Conservation (phyloP, 2,888 invertebrate genomes). For the Apeira syringaria region DNA sequence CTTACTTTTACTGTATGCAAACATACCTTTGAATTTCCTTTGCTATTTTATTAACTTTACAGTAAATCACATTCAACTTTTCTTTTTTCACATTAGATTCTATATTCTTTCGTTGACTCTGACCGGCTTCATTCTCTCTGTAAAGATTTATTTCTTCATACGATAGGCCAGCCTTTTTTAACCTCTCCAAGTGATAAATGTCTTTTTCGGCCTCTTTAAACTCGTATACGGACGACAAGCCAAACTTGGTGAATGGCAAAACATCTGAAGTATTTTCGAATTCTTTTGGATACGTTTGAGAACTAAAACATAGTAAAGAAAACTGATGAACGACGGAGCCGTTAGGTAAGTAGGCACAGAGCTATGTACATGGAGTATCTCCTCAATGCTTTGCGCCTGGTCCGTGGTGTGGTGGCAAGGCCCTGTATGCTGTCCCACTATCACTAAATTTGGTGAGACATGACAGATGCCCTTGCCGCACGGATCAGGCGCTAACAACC, state of each 20-base stretch:
- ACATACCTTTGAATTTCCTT: slow-evolving; percentile 46
- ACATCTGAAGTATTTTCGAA: slow-evolving; percentile 68
- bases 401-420: no score
- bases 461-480: no score
- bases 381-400: no score
- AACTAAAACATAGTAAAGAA: slow-evolving; percentile 54
- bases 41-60: slow-evolving; percentile 54
- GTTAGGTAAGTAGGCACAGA: no score
- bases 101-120: slow-evolving; percentile 54
- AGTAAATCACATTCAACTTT: slow-evolving; percentile 55
- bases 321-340: no score
- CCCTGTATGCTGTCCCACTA: no score
- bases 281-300: slow-evolving; percentile 62
- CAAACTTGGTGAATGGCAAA: slow-evolving; percentile 67
- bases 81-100: slow-evolving; percentile 55
- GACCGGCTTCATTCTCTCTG: slow-evolving; percentile 67
- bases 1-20: no score
- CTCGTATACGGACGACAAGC: slow-evolving; percentile 66
- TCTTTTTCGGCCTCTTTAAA: slow-evolving; percentile 65
- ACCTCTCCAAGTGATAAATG: slow-evolving; percentile 62
- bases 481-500: no score
- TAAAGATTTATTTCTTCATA: slow-evolving; percentile 78
- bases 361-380: no score
- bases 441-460: no score
- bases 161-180: slow-evolving; percentile 74